Conservation (phyloP, 2,113 vertebrate species). For the Macquaria australasica region DNA sequence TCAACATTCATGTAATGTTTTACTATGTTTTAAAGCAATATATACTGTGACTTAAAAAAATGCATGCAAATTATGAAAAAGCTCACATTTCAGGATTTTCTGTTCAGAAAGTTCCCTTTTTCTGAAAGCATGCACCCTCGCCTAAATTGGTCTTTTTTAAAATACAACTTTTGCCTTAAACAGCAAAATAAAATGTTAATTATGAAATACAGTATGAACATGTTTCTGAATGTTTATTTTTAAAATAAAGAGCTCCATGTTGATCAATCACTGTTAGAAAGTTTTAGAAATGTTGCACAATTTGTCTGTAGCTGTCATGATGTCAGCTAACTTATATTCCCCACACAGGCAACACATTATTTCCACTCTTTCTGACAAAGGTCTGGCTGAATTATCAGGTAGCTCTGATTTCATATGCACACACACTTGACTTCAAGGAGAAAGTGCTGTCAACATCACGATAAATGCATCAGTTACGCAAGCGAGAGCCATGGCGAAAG, state of each 20-base stretch:
- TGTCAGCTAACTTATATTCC: constrained; percentile 3
- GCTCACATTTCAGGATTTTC: background rate
- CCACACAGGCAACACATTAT: background rate
- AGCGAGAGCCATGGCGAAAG: constrained; percentile 7
- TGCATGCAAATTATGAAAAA: background rate
- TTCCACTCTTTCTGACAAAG: background rate
- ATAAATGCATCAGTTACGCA: constrained; percentile 62
- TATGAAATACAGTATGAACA: background rate
- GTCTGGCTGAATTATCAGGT: constrained; percentile 14
- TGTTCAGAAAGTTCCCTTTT: background rate
- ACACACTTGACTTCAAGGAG: constrained; percentile 41
- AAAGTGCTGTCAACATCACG: constrained; percentile 51
- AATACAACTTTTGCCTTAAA: background rate
- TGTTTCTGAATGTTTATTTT: background rate
- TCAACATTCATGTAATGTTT: background rate
- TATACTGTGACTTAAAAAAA: background rate
- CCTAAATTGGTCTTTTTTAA: background rate
- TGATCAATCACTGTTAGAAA: background rate
- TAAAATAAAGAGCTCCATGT: background rate
- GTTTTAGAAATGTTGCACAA: background rate
- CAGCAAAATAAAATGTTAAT: background rate
- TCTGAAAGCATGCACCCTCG: background rate
- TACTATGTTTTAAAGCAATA: background rate
- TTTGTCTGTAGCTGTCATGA: background rate
- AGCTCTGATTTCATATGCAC: constrained; percentile 21